Evolutionary conservation across 2,113 vertebrate species (phyloP).

Genomic region (Thalassoma bifasciatum): DNA sequence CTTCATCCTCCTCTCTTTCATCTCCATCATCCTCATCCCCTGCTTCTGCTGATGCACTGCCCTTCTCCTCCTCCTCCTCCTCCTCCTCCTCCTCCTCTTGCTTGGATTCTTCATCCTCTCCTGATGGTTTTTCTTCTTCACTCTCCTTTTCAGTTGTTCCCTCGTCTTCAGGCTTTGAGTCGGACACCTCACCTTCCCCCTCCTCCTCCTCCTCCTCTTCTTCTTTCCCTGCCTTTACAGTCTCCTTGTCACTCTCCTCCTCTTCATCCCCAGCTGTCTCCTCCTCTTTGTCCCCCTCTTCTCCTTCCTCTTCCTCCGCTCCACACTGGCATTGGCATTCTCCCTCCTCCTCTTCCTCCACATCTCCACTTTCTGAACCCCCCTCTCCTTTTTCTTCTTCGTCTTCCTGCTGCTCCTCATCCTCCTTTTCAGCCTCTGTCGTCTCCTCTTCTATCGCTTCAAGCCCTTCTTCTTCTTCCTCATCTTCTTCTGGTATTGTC

Average conservation of each 20-base stretch:
- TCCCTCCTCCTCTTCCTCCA: conserved; percentile 16
- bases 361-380: background rate
- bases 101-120: conserved; percentile 33
- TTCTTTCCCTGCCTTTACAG: background rate
- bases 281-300: background rate
- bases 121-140: background rate
- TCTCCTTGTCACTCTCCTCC: background rate
- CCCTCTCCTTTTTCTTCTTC: conserved; percentile 1
- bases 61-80: conserved; percentile 25
- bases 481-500: conserved; percentile 55
- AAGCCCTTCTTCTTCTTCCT: conserved; percentile 16
- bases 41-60: conserved; percentile 1
- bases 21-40: conserved; percentile 32
- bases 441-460: background rate
- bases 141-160: conserved; percentile 11
- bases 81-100: background rate
- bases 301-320: background rate
- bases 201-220: conserved; percentile 27
- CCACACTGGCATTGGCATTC: conserved; percentile 25
- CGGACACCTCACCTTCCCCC: conserved; percentile 29
- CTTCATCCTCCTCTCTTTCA: conserved; percentile 29
- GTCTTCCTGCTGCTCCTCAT: background rate
- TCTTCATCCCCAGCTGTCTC: background rate
- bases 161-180: conserved; percentile 6
- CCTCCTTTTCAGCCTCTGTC: background rate